These are phyloP conservation scores for Acanthopagrus latus DNA, from an alignment of 2,797 vertebrate genomes.

Conservation along the genomic window DNA sequence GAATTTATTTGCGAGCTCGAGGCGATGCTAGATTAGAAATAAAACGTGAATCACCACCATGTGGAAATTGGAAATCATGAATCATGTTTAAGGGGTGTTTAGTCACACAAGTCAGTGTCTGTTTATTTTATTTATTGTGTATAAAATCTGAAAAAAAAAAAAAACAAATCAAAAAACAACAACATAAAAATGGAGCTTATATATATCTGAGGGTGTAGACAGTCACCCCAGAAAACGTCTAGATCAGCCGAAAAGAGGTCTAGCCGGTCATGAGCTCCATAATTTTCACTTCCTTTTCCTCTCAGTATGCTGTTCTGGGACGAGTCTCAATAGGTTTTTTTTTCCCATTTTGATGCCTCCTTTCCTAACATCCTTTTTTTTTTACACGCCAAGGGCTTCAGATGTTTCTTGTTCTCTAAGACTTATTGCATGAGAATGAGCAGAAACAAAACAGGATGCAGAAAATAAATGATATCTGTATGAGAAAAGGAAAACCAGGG, in stretches of 20 bases:
- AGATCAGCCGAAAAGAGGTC: constrained; percentile 31
- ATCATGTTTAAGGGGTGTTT: background rate
- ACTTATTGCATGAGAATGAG: background rate
- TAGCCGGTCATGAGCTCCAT: constrained; percentile 48
- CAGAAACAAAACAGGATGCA: background rate
- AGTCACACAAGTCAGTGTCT: background rate
- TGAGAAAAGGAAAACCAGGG: background rate
- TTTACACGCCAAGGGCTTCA: background rate
- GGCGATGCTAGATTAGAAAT: background rate
- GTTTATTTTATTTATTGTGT: background rate
- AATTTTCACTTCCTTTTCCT: constrained; percentile 67
- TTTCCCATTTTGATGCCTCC: background rate
- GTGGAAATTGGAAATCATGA: background rate
- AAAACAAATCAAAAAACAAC: too few relatives aligned
- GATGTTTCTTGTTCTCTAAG: background rate
- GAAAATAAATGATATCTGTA: background rate
- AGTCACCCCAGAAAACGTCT: constrained; percentile 14
- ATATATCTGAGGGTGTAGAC: background rate
- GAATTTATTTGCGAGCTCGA: background rate
- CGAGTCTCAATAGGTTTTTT: constrained; percentile 42
- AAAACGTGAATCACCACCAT: constrained; percentile 12
- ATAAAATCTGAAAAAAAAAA: background rate
- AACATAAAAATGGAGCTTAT: background rate
- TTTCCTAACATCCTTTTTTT: constrained; percentile 28
- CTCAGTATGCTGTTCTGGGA: constrained; percentile 16